A percentile compares a stretch with the other conserved stretches of the same genome.
These are phyloP conservation scores for Morelia viridis DNA, from an alignment of 2,797 vertebrate species.

Conservation along the genomic window DNA sequence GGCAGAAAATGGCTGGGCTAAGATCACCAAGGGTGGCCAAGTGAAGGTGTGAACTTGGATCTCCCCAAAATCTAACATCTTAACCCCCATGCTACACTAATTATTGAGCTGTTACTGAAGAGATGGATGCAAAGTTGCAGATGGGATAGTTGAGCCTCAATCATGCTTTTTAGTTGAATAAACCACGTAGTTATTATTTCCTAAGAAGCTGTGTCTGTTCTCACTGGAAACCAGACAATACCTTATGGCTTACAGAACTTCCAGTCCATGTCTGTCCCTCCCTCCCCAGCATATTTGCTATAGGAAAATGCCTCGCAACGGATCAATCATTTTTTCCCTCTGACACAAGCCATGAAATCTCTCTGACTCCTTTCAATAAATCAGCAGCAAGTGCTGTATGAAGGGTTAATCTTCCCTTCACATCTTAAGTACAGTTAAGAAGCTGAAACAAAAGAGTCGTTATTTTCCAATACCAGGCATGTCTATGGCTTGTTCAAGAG, in stretches of 20 bases:
- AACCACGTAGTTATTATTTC: neutral
- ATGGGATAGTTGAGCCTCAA: neutral
- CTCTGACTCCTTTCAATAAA: neutral
- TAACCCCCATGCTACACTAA: neutral
- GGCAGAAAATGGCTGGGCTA: neutral
- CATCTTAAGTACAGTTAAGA: conserved; percentile 24
- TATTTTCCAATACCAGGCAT: conserved; percentile 13
- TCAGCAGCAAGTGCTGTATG: neutral
- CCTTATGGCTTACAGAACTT: neutral
- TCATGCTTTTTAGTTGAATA: neutral
- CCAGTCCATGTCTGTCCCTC: neutral
- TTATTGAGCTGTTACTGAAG: neutral
- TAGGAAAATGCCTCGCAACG: neutral
- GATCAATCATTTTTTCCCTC: too few relatives aligned
- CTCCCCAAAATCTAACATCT: neutral
- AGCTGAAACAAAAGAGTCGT: conserved; percentile 23
- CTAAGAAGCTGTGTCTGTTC: neutral
- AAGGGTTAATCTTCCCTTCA: conserved; percentile 25
- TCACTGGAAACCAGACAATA: neutral
- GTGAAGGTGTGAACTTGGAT: neutral
- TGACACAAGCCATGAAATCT: neutral
- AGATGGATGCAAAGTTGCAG: neutral
- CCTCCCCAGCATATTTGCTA: neutral
- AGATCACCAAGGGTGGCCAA: neutral
- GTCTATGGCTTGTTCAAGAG: conserved; percentile 19